Evolutionary conservation across 2,888 invertebrate species (phyloP).

Genomic region (Sylvicola fuscatus): DNA sequence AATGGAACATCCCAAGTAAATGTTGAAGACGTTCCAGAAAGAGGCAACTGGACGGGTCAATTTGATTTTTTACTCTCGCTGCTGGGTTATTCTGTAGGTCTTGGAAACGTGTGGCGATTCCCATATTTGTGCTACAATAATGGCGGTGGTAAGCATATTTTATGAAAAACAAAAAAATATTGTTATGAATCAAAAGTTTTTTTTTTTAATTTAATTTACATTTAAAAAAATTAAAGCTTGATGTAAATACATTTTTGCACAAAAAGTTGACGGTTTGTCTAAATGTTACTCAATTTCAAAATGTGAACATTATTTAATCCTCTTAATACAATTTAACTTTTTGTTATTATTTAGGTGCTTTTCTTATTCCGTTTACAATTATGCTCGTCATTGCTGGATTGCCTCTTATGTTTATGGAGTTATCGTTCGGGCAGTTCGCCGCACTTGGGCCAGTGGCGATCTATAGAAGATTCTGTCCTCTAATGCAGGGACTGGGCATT

Average conservation of each 20-base stretch:
- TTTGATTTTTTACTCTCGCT: slow-evolving; percentile 52
- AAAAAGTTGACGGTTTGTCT: too few species aligned
- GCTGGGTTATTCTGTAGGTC: slow-evolving; percentile 49
- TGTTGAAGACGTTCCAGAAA: slow-evolving; percentile 29
- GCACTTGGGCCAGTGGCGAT: slow-evolving; percentile 58
- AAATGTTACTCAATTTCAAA: too few species aligned
- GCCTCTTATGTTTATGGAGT: slow-evolving; percentile 67
- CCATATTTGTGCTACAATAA: slow-evolving; percentile 57
- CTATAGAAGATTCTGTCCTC: slow-evolving; percentile 48
- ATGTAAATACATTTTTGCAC: too few species aligned
- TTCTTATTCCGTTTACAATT: slow-evolving; percentile 63
- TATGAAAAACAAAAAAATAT: background rate
- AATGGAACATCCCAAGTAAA: background rate
- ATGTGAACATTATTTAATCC: too few species aligned
- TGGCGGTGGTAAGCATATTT: slow-evolving; percentile 36
- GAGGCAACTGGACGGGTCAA: slow-evolving; percentile 54
- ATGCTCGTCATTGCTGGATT: slow-evolving; percentile 63
- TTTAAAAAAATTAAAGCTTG: too few species aligned
- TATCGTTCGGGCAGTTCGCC: slow-evolving; percentile 69
- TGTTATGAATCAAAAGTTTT: too few species aligned
- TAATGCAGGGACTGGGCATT: slow-evolving; percentile 52
- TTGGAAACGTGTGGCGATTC: slow-evolving; percentile 58
- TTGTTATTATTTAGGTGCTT: slow-evolving; percentile 38
- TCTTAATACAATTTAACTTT: background rate
- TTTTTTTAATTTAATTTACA: too few species aligned